Conservation (phyloP, 2,113 vertebrate genomes). For the Aspiorhynchus laticeps region DNA sequence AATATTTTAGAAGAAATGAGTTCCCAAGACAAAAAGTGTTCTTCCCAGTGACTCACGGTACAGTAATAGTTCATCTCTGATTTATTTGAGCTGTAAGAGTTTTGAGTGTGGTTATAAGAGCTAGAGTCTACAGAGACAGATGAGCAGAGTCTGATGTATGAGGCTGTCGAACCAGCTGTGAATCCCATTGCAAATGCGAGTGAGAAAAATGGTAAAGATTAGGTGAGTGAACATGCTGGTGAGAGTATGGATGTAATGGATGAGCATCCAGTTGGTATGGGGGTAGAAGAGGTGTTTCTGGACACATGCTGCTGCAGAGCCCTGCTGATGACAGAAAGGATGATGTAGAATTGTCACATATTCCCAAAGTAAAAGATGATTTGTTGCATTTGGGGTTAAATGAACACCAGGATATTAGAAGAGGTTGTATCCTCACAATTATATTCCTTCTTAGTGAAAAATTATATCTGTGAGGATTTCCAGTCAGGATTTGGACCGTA, state of each 20-base stretch:
- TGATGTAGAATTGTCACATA: not conserved
- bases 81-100: constrained; percentile 3
- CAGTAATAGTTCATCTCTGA: not conserved
- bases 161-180: not conserved
- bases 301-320: not conserved
- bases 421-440: too few relatives aligned
- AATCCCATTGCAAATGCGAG: not conserved
- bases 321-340: not conserved
- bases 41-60: not conserved
- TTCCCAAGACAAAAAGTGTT: not conserved
- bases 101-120: not conserved
- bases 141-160: not conserved
- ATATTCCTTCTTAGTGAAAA: too few relatives aligned
- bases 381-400: not conserved
- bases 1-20: not conserved
- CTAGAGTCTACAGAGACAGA: not conserved
- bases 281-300: not conserved
- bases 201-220: not conserved
- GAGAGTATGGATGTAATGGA: not conserved
- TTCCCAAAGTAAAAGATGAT: not conserved
- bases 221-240: not conserved
- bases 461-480: too few relatives aligned
- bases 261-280: not conserved
- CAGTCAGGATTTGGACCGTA: too few relatives aligned
- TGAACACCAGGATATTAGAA: too few relatives aligned